Conservation (phyloP, 2,797 vertebrate genomes). For the Thunnus albacares region DNA sequence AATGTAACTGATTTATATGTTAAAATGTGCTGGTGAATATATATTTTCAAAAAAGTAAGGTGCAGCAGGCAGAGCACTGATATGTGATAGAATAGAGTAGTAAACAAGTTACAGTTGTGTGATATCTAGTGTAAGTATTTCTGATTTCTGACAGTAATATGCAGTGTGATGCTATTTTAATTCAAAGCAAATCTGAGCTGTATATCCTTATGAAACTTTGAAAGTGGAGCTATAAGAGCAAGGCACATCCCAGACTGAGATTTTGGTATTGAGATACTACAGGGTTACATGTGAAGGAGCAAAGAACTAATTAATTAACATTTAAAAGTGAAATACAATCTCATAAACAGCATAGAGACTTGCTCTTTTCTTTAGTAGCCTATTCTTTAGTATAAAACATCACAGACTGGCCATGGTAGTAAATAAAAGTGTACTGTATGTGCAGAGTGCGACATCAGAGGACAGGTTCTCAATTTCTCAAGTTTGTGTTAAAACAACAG, state of each 20-base stretch:
- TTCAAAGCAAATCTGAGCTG: not conserved
- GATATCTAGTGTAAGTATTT: not conserved
- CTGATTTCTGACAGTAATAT: not conserved
- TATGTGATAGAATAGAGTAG: too few species aligned
- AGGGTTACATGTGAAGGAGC: not conserved
- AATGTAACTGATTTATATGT: not conserved
- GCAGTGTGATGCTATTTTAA: not conserved
- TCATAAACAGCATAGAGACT: not conserved
- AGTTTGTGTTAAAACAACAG: too few species aligned
- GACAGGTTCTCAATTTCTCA: too few species aligned
- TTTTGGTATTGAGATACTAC: not conserved
- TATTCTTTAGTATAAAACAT: not conserved
- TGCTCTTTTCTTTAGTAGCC: too few species aligned
- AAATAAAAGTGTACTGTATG: too few species aligned
- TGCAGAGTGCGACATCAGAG: not conserved
- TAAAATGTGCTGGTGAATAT: not conserved
- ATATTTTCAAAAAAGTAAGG: not conserved
- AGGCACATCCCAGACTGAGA: not conserved
- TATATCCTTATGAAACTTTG: not conserved
- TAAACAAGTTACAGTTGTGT: too few species aligned
- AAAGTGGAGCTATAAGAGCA: not conserved
- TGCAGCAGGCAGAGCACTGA: too few species aligned
- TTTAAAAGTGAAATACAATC: not conserved
- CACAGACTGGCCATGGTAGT: not conserved
- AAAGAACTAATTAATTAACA: not conserved